Evolutionary conservation across 1,140 invertebrate species (phyloP), one percentile per base, ranked within the genome.

Genomic region (Drosophila mauritiana): DNA sequence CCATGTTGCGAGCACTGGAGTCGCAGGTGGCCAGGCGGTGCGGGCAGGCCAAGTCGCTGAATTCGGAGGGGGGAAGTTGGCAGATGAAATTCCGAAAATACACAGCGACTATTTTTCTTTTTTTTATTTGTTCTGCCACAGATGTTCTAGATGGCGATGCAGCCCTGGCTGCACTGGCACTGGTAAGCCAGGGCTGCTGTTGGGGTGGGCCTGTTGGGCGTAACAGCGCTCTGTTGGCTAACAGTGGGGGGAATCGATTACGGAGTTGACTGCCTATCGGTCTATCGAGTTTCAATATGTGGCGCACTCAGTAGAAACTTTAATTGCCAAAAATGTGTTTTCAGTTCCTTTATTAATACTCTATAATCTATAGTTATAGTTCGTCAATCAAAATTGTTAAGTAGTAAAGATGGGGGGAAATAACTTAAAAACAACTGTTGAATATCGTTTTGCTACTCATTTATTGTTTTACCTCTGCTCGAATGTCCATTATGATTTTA

Each of bases 1-100:
- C 91, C 91, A 92, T 88, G 10, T 0, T 25, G 10, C 56, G n/a
- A 11, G 3, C 3, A 8, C 1, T 7, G 51, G 34, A 53, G 17
- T 34, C 13, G 17, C 34, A 37, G 20, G n/a, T 37, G 31, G 12
- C 31, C 17, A 10, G n/a, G 3, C 31, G 12, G 22, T 15, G 48
- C 48, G 48, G 8, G 25, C 8, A 20, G 2, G 17, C 49, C 49
- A 12, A 20, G 4, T 27, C 6, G 22, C 27, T 27, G 11, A 11
- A 4, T 25, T 17, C 6, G 49, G 31, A 8, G 49, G 15, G 15
- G 10, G 15, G n/a, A 20, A 36, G 31, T 31, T 10, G 3, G 7
- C 31, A 52, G 20, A 36, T 36, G 1, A 52, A 36, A 20, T 36
- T 11, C 48, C 20, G 27, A 52, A 51, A 52, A 36, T 11, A 36